Evolutionary conservation across 1,140 invertebrate species (phyloP).

Genomic region (Drosophila sp.): DNA sequence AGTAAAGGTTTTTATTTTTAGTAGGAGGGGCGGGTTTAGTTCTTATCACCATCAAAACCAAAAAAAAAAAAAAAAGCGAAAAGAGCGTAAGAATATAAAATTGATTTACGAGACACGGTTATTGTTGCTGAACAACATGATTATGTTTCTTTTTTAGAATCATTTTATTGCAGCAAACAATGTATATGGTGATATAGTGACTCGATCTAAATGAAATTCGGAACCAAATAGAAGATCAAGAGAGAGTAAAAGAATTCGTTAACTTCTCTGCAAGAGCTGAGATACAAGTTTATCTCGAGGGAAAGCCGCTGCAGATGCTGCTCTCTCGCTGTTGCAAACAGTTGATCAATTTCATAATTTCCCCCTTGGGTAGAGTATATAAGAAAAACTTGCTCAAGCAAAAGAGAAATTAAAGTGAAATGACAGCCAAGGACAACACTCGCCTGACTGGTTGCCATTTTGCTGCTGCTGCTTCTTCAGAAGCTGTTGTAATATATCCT

Average conservation of each 20-base stretch:
- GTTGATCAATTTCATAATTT: neutral
- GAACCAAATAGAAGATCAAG: too few relatives aligned
- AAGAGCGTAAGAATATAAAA: neutral
- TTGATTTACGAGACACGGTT: constrained; percentile 4
- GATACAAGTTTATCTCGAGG: too few relatives aligned
- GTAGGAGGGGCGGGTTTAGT: neutral
- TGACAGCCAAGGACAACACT: constrained; percentile 50
- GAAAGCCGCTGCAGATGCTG: too few relatives aligned
- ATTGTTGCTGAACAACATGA: neutral
- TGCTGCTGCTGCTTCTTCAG: neutral
- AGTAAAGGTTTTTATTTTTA: constrained; percentile 9
- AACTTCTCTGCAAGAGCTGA: too few relatives aligned
- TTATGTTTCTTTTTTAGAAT: neutral
- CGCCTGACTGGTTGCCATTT: constrained; percentile 1
- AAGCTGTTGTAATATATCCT: constrained; percentile 44
- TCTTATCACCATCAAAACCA: constrained; percentile 3
- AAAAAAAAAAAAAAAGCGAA: neutral
- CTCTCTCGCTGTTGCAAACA: neutral
- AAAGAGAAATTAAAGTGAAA: constrained; percentile 39
- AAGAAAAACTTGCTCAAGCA: constrained; percentile 3
- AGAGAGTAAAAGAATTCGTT: too few relatives aligned
- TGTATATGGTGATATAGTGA: too few relatives aligned
- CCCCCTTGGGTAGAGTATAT: neutral
- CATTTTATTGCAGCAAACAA: neutral
- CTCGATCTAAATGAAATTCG: too few relatives aligned